Evolutionary conservation across 2,888 invertebrate species (phyloP), one percentile per base, ranked within the genome.

Genomic region (Pogonocherus hispidulus): DNA sequence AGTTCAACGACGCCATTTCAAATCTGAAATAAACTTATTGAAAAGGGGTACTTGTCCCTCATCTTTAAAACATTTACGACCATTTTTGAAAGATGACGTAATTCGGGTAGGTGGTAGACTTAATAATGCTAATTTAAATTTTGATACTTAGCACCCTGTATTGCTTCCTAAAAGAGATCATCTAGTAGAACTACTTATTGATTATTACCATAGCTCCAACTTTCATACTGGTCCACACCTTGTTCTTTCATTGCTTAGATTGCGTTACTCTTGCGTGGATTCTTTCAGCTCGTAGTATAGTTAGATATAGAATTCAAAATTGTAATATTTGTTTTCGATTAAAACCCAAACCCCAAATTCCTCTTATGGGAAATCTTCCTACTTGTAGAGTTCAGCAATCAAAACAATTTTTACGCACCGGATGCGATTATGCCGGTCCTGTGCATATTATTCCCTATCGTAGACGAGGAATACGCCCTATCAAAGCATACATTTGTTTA

Each of bases 321-420:
- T 63, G 63, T 37, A 51, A 51, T 37, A 44, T 6, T 18, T 63
- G 63, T 52, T 63, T 62, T 62, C n/a, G 20, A 22, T 54, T 44
- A 55, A 62, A 62, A 35, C 51, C 49, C 9, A 62, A 32, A 20
- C 27, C n/a, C 9, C 20, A 49, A 49, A 22, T 47, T 46, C 63
- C 46, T 44, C 19, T 63, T 1, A 64, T 55, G 64, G 64, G 41
- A 54, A 32, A 54, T 44, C 22, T 64, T 11, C 55, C 55, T 18
- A 16, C 8, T 9, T 37, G 6, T 23, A 35, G 55, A 1, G 46
- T 55, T 8, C 41, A 44, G 3, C 2, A 27, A 9, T 5, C 44
- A 18, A 64, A 55, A 64, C 11, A 22, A 5, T 55, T 64, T 46
- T 23, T 51, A 23, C 23, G 11, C 16, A 41, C 44, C 16, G 63